A percentile compares a stretch with the other conserved stretches of the same genome.
Evolutionary conservation across 2,797 vertebrate species (phyloP).

Genomic region (Sebastes steindachneri): DNA sequence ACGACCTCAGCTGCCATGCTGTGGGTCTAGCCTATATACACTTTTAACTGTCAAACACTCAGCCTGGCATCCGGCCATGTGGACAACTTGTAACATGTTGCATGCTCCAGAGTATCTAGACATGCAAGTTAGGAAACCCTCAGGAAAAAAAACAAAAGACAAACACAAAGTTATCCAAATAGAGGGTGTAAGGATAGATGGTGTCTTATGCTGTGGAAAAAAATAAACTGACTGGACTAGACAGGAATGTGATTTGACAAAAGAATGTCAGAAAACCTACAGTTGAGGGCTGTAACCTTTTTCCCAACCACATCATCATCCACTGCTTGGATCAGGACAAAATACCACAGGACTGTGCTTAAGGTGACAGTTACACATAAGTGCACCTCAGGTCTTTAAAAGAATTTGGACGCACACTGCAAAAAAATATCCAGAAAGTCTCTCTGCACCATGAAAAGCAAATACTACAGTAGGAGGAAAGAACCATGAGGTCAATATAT

Average conservation of each 20-base stretch:
- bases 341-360: conserved; percentile 13
- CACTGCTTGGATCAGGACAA: neutral
- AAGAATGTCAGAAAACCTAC: neutral
- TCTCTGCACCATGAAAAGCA: neutral
- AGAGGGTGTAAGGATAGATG: neutral
- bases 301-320: conserved; percentile 32
- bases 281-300: neutral
- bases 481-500: too few species aligned
- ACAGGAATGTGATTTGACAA: neutral
- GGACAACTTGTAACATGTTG: conserved; percentile 39
- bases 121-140: neutral
- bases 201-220: neutral
- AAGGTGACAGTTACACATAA: neutral
- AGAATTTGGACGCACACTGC: neutral
- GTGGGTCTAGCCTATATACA: neutral
- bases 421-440: neutral
- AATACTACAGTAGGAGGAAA: neutral
- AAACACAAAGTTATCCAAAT: neutral
- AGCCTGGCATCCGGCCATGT: conserved; percentile 13
- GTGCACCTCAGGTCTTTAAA: neutral
- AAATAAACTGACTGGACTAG: neutral
- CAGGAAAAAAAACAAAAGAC: neutral
- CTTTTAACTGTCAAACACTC: conserved; percentile 9
- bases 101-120: neutral
- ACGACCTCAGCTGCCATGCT: neutral